Evolutionary conservation across 2,113 vertebrate species (phyloP), one percentile per base, ranked within the genome.

Genomic region (Panurus biarmicus): DNA sequence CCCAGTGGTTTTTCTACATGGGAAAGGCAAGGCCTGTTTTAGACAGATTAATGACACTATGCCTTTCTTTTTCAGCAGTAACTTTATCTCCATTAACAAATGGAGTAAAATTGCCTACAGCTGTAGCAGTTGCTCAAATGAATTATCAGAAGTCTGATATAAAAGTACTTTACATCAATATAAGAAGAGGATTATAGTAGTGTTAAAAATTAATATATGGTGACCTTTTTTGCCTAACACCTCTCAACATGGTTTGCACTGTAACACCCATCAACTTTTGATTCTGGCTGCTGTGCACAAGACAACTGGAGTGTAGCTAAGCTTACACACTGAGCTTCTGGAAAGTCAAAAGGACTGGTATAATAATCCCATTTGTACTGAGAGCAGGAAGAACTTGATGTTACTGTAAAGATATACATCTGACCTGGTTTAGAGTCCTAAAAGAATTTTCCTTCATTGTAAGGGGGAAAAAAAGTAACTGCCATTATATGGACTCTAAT

Each of bases 41-140:
- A 80, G 56, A 42, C 29, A 88, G 53, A 73, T 94, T 75, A 86
- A 73, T 74, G 28, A 71, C 28, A 74, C 20, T 16, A 25, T 14
- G 17, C 8, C 51, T 64, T 75, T 65, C 45, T 61, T 73, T 74
- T 40, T 57, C 56, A 65, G 36, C 60, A 69, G 67, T 69, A 72
- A 71, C 38, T 94, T 93, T 57, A 66, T 69, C 70, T 75, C 62
- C 60, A 53, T 85, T 85, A 88, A 75, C 42, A 85, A 79, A 83
- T 17, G 26, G 35, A 61, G 17, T 65, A 56, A 67, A 57, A 80
- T 44, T 73, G 36, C 15, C 62, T 71, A 67, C 56, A 87, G 61
- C 31, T 48, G 26, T 28, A 86, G 44, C 11, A 71, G 44, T 70
- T 50, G 31, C 50, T 57, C 25, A 91, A 74, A 67, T 74, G 26